These are phyloP conservation scores for Drosophila villosipedis DNA, from an alignment of 2,888 invertebrate genomes.

Conservation along the genomic window DNA sequence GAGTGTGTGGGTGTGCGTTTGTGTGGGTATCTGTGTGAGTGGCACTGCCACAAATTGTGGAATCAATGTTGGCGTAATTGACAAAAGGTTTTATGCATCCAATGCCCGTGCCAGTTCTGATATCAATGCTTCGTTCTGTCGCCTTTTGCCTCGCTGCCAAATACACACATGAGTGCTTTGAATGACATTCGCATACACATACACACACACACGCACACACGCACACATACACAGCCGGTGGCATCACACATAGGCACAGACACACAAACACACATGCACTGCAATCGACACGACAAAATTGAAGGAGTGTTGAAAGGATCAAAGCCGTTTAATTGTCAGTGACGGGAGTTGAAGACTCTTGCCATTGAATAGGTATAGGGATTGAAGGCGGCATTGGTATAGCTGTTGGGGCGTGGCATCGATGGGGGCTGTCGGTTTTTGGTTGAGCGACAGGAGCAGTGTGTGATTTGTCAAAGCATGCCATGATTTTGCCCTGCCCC, in stretches of 20 bases:
- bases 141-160: constrained; percentile 52
- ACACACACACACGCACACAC: constrained; percentile 8
- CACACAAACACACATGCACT: constrained; percentile 35
- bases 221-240: constrained; percentile 23
- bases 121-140: constrained; percentile 31
- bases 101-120: constrained; percentile 52
- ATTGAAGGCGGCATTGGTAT: constrained; percentile 3
- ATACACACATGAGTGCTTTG: constrained; percentile 67
- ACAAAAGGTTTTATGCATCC: constrained; percentile 81
- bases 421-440: constrained; percentile 20
- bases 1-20: constrained; percentile 1
- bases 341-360: constrained; percentile 47
- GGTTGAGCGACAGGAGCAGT: constrained; percentile 36
- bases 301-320: constrained; percentile 77
- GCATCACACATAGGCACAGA: constrained; percentile 23
- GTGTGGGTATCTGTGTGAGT: constrained; percentile 6
- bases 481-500: constrained; percentile 46
- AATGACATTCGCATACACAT: constrained; percentile 31
- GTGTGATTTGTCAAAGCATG: constrained; percentile 75
- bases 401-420: constrained; percentile 6
- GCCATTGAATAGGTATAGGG: constrained; percentile 6
- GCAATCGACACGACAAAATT: constrained; percentile 77
- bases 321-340: constrained; percentile 77
- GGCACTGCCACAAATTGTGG: constrained; percentile 48
- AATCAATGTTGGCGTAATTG: constrained; percentile 62